These are phyloP conservation scores for Ridgeia piscesae DNA, from an alignment of 1,140 invertebrate genomes.

Conservation along the genomic window DNA sequence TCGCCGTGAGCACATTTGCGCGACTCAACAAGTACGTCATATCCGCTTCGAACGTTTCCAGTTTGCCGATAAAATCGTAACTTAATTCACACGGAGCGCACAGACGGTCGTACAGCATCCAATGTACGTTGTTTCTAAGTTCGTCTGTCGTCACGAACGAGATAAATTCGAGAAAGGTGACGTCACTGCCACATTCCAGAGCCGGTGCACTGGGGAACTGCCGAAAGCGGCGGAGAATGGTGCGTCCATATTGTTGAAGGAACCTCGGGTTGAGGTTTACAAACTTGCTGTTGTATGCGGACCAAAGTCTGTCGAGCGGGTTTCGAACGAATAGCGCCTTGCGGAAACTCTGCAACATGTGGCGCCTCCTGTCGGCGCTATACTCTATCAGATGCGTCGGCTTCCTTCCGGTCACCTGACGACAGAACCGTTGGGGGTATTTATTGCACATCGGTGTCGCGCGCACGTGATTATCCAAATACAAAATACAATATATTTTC, in stretches of 20 bases:
- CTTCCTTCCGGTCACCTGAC: neutral
- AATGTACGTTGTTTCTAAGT: neutral
- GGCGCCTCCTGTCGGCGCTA: neutral
- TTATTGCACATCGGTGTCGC: too few relatives aligned
- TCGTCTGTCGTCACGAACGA: neutral
- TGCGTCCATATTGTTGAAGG: neutral
- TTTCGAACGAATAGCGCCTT: neutral
- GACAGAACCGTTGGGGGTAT: neutral
- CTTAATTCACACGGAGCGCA: neutral
- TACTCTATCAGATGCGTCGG: neutral
- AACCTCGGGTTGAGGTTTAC: neutral
- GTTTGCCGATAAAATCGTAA: neutral
- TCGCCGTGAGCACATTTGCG: neutral
- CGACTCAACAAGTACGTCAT: neutral
- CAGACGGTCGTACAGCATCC: neutral
- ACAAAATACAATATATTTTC: neutral
- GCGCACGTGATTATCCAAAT: neutral
- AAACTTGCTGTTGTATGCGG: neutral
- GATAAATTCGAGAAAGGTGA: neutral
- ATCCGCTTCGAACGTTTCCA: neutral
- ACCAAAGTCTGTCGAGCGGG: neutral
- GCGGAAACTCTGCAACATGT: neutral
- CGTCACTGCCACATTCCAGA: neutral
- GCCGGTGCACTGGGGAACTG: neutral
- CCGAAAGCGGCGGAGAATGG: neutral